Conservation (phyloP, 1,140 invertebrate genomes). For the Trialeurodes vaporariorum region DNA sequence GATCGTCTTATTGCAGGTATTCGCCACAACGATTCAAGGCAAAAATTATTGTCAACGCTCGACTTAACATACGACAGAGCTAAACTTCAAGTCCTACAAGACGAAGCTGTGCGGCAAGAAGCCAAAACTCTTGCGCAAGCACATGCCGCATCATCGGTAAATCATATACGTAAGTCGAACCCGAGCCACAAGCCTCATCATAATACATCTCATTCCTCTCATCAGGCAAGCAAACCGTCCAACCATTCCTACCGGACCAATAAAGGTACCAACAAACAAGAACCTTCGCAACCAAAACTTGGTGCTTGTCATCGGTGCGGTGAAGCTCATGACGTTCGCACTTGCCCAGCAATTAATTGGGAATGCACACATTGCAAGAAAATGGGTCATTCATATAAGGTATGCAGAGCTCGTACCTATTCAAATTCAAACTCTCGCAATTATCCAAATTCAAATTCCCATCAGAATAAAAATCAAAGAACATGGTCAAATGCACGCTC, state of each 20-base stretch:
- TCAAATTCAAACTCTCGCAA: too few species aligned
- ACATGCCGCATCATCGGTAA: too few species aligned
- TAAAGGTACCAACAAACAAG: neutral
- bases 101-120: neutral
- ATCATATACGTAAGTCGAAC: neutral
- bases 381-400: neutral
- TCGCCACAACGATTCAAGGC: neutral
- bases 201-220: too few species aligned
- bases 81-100: neutral
- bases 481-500: too few species aligned
- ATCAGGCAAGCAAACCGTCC: neutral
- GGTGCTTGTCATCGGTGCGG: constrained; percentile 6
- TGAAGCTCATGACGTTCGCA: neutral
- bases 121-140: neutral
- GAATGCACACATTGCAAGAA: neutral
- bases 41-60: neutral
- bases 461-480: too few species aligned
- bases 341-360: constrained; percentile 2
- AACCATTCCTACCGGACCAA: neutral
- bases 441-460: too few species aligned
- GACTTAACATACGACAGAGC: neutral
- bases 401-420: too few species aligned
- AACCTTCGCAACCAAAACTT: neutral
- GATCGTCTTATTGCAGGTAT: neutral
- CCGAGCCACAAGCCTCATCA: too few species aligned